phyloP scores from a whole-genome alignment of 1,140 invertebrate species.

The Heliconius melpomene region DNA sequence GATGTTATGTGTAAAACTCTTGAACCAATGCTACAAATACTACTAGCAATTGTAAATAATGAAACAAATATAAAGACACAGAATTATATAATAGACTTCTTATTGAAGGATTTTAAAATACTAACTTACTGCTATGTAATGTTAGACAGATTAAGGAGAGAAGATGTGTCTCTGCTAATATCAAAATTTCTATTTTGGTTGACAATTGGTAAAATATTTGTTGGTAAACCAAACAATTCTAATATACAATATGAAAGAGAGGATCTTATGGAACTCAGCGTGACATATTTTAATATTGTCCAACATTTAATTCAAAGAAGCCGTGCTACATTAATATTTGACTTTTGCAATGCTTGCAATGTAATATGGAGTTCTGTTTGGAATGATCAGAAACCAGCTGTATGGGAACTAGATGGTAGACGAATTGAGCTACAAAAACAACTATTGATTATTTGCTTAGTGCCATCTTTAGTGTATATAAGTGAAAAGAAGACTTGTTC shows the following conservation, averaged over 20 bases:
- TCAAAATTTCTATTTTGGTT: constrained; percentile 60
- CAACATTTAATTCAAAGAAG: constrained; percentile 54
- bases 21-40: constrained; percentile 63
- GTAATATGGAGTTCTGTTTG: constrained; percentile 60
- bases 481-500: constrained; percentile 56
- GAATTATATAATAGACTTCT: constrained; percentile 47
- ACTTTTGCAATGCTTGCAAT: constrained; percentile 61
- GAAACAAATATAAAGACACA: constrained; percentile 47
- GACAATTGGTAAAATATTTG: constrained; percentile 55
- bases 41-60: constrained; percentile 53
- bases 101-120: constrained; percentile 56
- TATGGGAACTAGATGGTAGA: constrained; percentile 37
- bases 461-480: constrained; percentile 82
- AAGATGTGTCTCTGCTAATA: constrained; percentile 50
- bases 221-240: constrained; percentile 47
- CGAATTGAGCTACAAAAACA: constrained; percentile 73
- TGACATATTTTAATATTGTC: constrained; percentile 64
- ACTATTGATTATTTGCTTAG: constrained; percentile 82
- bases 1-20: constrained; percentile 54
- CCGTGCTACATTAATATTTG: constrained; percentile 49
- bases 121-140: constrained; percentile 50
- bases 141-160: constrained; percentile 53
- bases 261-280: constrained; percentile 60
- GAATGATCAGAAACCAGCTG: constrained; percentile 40
- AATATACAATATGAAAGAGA: constrained; percentile 50